phyloP scores from a whole-genome alignment of 2,888 invertebrate genomes.

The Melangyna quadrimaculata region DNA sequence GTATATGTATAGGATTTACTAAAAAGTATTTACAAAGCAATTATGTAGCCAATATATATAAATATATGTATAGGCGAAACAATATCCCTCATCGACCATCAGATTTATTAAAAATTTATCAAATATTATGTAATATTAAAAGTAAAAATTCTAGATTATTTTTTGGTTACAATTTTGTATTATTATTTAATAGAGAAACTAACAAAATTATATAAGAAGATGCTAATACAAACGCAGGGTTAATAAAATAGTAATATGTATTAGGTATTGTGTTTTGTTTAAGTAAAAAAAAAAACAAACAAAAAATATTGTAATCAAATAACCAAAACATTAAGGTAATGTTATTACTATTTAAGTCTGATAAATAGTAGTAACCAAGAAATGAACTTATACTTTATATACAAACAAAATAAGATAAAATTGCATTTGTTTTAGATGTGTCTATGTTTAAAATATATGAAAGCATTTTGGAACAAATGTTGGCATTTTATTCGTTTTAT shows the following conservation, averaged over 20 bases:
- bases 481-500: background rate
- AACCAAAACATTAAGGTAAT: conserved; percentile 52
- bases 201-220: conserved; percentile 40
- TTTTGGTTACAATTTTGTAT: conserved; percentile 53
- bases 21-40: conserved; percentile 64
- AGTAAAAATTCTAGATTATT: conserved; percentile 37
- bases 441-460: conserved; percentile 32
- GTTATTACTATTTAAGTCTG: conserved; percentile 66
- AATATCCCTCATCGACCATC: conserved; percentile 54
- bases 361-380: conserved; percentile 55
- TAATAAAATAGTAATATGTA: background rate
- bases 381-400: conserved; percentile 62
- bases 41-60: conserved; percentile 46
- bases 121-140: conserved; percentile 25
- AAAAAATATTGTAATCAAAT: conserved; percentile 52
- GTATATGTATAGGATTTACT: conserved; percentile 45
- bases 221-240: conserved; percentile 38
- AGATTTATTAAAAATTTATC: conserved; percentile 37
- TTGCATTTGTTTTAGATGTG: conserved; percentile 63
- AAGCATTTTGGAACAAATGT: background rate
- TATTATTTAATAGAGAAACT: conserved; percentile 45
- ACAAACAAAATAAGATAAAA: conserved; percentile 50
- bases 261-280: conserved; percentile 42
- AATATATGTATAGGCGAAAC: conserved; percentile 17
- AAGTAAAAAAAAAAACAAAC: conserved; percentile 1